phyloP scores from a whole-genome alignment of 2,888 invertebrate species.

The Eurytoma californica region DNA sequence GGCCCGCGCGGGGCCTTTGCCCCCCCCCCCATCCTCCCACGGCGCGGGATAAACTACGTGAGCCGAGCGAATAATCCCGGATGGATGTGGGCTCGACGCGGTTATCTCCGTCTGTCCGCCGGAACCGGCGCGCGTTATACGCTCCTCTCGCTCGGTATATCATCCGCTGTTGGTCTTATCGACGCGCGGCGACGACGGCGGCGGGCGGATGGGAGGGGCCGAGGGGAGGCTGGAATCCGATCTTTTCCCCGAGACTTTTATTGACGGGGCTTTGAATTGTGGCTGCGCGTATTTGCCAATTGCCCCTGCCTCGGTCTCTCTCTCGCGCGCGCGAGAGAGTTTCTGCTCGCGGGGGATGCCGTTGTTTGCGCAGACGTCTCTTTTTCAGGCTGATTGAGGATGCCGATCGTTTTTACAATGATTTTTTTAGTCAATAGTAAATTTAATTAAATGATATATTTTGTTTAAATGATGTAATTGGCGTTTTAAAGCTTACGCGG shows the following conservation, averaged over 20 bases:
- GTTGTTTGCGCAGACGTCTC: background rate
- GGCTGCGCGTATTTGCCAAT: conserved; percentile 7
- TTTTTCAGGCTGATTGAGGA: conserved; percentile 7
- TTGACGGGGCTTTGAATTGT: conserved; percentile 23
- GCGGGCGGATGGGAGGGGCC: background rate
- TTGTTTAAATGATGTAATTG: no score
- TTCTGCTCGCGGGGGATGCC: background rate
- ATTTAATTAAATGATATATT: no score
- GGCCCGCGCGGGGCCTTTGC: background rate
- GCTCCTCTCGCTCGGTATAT: background rate
- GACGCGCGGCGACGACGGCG: conserved; percentile 21
- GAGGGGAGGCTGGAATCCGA: conserved; percentile 28
- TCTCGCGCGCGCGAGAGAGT: no score
- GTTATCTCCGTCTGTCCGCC: background rate
- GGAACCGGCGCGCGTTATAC: background rate
- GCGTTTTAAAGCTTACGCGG: no score
- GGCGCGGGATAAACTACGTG: background rate
- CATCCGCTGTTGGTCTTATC: conserved; percentile 29
- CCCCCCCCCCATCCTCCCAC: no score
- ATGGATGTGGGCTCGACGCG: background rate
- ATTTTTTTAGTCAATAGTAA: no score
- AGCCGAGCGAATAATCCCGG: background rate
- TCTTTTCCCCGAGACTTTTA: conserved; percentile 34
- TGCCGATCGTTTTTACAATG: background rate
- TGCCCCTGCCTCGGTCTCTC: background rate